These are phyloP conservation scores for Chrysotoxum bicinctum DNA, from an alignment of 2,888 invertebrate species.

Conservation along the genomic window DNA sequence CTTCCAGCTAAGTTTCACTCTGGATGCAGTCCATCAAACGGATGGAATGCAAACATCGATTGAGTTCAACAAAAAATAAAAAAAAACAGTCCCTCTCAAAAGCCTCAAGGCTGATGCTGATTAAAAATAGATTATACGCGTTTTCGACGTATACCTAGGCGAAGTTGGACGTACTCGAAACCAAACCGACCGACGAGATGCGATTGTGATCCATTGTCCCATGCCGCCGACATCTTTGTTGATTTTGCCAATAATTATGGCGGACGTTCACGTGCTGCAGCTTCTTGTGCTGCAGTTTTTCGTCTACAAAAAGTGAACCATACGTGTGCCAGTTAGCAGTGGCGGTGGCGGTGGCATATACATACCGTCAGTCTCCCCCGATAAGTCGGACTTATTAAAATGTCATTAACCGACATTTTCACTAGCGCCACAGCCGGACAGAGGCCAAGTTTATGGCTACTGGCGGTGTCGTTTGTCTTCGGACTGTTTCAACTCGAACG, in stretches of 20 bases:
- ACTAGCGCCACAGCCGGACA: slow-evolving; percentile 58
- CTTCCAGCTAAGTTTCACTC: slow-evolving; percentile 5
- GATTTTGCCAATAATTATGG: slow-evolving; percentile 33
- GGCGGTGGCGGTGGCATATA: not conserved
- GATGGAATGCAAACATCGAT: slow-evolving; percentile 34
- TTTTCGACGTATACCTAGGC: slow-evolving; percentile 34
- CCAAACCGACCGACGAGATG: slow-evolving; percentile 4
- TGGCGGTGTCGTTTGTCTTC: slow-evolving; percentile 66
- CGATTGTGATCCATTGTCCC: slow-evolving; percentile 42
- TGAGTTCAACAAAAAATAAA: slow-evolving; percentile 1
- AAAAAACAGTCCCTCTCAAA: slow-evolving; percentile 17
- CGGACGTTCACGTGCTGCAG: slow-evolving; percentile 24
- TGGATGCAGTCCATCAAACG: slow-evolving; percentile 40
- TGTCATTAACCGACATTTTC: slow-evolving; percentile 72
- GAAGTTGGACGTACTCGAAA: slow-evolving; percentile 32
- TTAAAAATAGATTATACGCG: slow-evolving; percentile 67
- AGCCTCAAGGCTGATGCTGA: slow-evolving; percentile 63
- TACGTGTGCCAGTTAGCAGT: slow-evolving; percentile 32
- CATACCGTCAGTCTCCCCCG: slow-evolving; percentile 25
- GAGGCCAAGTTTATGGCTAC: slow-evolving; percentile 38
- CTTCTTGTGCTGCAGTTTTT: slow-evolving; percentile 22
- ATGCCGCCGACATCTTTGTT: slow-evolving; percentile 10
- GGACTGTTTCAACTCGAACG: slow-evolving; percentile 20
- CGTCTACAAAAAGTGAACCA: slow-evolving; percentile 48
- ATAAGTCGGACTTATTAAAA: slow-evolving; percentile 71